A percentile compares a stretch with the other conserved stretches of the same genome.
Conservation (phyloP, 2,888 invertebrate genomes). For the Nemotelus nigrinus region DNA sequence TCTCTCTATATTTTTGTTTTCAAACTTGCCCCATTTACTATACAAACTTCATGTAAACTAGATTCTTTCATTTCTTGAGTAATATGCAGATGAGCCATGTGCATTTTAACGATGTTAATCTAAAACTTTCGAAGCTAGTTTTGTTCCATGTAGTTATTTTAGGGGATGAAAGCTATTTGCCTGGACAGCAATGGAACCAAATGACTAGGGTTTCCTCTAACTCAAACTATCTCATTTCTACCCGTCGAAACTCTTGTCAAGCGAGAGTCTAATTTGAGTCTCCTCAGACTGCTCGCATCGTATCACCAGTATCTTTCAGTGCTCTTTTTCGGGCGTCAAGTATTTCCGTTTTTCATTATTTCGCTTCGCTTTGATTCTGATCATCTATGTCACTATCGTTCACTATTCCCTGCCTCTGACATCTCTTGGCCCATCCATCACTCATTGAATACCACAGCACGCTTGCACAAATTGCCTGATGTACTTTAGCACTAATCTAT, state of each 20-base stretch:
- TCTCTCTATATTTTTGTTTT: too few species aligned
- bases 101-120: conserved; percentile 42
- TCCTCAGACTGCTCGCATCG: background rate
- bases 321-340: background rate
- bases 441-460: conserved; percentile 37
- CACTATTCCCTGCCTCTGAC: background rate
- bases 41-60: background rate
- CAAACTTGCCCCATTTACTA: too few species aligned
- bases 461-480: conserved; percentile 44
- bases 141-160: background rate
- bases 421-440: background rate
- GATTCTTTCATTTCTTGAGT: conserved; percentile 13
- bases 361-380: background rate
- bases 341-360: background rate
- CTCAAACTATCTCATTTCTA: background rate
- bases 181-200: background rate
- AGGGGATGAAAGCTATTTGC: background rate
- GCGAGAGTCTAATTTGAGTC: background rate
- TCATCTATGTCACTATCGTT: background rate
- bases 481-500: conserved; percentile 45
- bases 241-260: background rate
- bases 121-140: background rate
- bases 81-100: conserved; percentile 43
- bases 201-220: background rate
- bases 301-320: background rate